phyloP scores from a whole-genome alignment of 1,140 invertebrate genomes.

The Caenorhabditis briggsae region DNA sequence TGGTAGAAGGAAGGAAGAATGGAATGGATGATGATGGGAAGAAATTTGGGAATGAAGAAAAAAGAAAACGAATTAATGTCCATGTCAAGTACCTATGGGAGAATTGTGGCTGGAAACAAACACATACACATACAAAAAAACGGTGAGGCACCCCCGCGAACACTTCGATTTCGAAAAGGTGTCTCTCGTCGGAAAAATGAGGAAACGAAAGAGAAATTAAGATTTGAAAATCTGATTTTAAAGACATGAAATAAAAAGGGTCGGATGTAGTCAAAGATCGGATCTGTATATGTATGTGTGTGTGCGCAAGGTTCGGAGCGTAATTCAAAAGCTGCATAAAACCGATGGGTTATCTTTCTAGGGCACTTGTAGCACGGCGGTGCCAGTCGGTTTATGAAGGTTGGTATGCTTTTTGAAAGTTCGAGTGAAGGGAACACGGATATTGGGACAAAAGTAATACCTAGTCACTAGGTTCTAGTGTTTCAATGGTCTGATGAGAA shows the following conservation, averaged over 20 bases:
- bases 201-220: slow-evolving; percentile 10
- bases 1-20: slow-evolving; percentile 10
- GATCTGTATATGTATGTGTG: background rate
- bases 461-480: background rate
- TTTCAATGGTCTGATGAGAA: slow-evolving; percentile 6
- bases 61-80: slow-evolving; percentile 48
- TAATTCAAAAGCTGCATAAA: slow-evolving; percentile 40
- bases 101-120: background rate
- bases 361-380: slow-evolving; percentile 34
- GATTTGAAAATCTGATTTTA: slow-evolving; percentile 19
- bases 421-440: background rate
- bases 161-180: background rate
- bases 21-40: background rate
- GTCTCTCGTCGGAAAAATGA: background rate
- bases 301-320: slow-evolving; percentile 36
- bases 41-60: slow-evolving; percentile 10
- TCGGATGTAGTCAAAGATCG: slow-evolving; percentile 32
- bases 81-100: slow-evolving; percentile 48
- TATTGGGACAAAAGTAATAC: background rate
- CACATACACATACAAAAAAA: background rate
- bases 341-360: slow-evolving; percentile 46
- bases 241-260: slow-evolving; percentile 39
- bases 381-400: background rate
- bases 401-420: background rate
- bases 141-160: background rate